Conservation (phyloP, 1,140 invertebrate genomes). For the Drosophila rhopaloa region DNA sequence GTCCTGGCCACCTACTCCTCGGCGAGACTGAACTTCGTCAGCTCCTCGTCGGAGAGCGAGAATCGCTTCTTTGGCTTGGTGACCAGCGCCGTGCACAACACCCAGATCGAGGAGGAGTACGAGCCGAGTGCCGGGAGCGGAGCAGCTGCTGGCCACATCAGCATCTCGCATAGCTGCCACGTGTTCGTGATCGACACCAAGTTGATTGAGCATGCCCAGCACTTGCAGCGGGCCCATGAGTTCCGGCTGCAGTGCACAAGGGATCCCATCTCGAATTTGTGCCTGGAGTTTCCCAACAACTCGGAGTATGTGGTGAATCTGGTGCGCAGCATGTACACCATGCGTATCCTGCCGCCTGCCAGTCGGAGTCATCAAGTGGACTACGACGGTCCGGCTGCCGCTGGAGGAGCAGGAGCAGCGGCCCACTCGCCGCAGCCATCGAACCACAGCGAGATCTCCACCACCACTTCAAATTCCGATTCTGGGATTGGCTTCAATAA, state of each 20-base stretch:
- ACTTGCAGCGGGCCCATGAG: constrained; percentile 90
- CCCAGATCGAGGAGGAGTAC: constrained; percentile 82
- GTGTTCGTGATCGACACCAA: constrained; percentile 97
- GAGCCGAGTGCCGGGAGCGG: constrained; percentile 41
- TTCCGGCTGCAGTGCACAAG: constrained; percentile 92
- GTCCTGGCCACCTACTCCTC: constrained; percentile 93
- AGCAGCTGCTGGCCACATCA: constrained; percentile 53
- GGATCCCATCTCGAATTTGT: constrained; percentile 89
- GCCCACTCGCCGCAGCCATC: constrained; percentile 93
- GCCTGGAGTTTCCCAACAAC: constrained; percentile 95
- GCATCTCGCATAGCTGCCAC: constrained; percentile 95
- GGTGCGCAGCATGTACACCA: constrained; percentile 88
- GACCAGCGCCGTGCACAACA: constrained; percentile 89
- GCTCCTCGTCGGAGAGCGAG: constrained; percentile 95
- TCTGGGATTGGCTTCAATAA: constrained; percentile 97
- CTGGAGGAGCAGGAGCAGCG: constrained; percentile 33
- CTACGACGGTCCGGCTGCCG: constrained; percentile 28
- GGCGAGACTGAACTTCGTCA: constrained; percentile 94
- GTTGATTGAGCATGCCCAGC: constrained; percentile 91
- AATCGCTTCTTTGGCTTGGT: constrained; percentile 96
- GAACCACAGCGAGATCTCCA: constrained; percentile 91
- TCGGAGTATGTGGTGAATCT: constrained; percentile 93
- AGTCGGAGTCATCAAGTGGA: constrained; percentile 61
- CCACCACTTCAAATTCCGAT: constrained; percentile 96
- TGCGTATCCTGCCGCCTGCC: constrained; percentile 84